Percentiles rank a stretch among this genome's conserved stretches.
These are phyloP conservation scores for Bradypus variegatus DNA, from an alignment of 2,797 vertebrate species.

Conservation along the genomic window DNA sequence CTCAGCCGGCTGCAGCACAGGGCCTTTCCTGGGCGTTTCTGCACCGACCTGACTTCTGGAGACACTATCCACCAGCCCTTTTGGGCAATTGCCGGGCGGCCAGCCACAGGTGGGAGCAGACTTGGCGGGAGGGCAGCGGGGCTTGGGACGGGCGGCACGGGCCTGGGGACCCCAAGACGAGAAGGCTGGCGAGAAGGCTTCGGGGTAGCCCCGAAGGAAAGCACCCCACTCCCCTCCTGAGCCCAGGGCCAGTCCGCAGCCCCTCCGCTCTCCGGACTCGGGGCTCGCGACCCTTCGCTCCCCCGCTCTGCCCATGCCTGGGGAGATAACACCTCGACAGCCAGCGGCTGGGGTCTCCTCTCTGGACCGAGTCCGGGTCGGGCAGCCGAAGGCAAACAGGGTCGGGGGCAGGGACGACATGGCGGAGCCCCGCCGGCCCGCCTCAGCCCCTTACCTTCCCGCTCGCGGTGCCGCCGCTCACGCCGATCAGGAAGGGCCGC, in stretches of 20 bases:
- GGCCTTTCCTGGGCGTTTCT: background rate
- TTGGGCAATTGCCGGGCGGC: background rate
- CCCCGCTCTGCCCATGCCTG: background rate
- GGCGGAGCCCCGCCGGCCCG: background rate
- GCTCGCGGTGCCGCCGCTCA: slow-evolving; percentile 92
- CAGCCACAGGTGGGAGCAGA: background rate
- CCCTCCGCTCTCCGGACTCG: background rate
- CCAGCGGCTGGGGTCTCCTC: background rate
- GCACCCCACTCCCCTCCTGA: background rate
- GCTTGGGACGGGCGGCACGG: background rate
- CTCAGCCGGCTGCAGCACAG: background rate
- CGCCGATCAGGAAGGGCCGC: slow-evolving; percentile 88
- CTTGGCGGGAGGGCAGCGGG: background rate
- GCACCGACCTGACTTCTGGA: background rate
- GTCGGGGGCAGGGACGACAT: background rate
- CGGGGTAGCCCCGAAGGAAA: background rate
- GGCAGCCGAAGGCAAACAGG: background rate
- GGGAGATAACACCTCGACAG: too few relatives aligned
- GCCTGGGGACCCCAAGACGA: background rate
- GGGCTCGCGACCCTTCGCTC: background rate
- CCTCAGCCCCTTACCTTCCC: slow-evolving; percentile 82
- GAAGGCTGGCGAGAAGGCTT: background rate
- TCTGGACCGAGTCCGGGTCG: background rate
- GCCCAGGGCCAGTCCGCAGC: background rate
- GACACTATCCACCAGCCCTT: background rate